Evolutionary conservation across 2,797 vertebrate species (phyloP), one percentile per base, ranked within the genome.

Genomic region (Florisuga fusca): DNA sequence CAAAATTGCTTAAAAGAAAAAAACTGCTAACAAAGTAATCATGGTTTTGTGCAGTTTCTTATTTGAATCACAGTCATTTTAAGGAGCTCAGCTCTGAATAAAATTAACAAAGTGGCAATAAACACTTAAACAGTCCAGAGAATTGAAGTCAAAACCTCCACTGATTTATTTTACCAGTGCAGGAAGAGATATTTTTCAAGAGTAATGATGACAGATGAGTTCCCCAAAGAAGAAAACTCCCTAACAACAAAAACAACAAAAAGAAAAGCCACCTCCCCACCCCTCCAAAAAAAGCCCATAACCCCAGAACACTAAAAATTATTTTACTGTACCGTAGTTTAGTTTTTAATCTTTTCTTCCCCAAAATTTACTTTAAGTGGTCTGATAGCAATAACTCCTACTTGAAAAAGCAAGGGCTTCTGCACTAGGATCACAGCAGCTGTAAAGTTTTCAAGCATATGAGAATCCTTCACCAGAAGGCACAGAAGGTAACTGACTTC

Each of bases 321-420:
- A 68, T 8, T 73, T 62, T 36, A 59, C 5, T 57, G 83, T 33
- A 31, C 34, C 84, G 21, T 4, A 45, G 16, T 31, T 79, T n/a
- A 7, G 17, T 61, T 27, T 15, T 74, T 23, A 50, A 50, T 1
- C 8, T 33, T 27, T 4, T 21, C 46, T 50, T 12, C 22, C 48
- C 48, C 46, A 38, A n/a, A 26, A 33, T 34, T 48, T 48, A 57
- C 15, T 36, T 0, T 36, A 50, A 67, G 6, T 23, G 5, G 38
- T 26, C 43, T 71, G 27, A 36, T 26, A 72, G 18, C 6, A 87
- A 81, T 4, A 83, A 34, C 43, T 9, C 20, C 31, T 66, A 53
- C 20, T 27, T 8, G 33, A 68, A 57, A n/a, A 43, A 13, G 0
- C 0, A 15, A 3, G 6, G 25, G 34, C 7, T 53, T 75, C n/a